Conservation (phyloP, 2,888 invertebrate genomes). For the Heliconius ethilla region DNA sequence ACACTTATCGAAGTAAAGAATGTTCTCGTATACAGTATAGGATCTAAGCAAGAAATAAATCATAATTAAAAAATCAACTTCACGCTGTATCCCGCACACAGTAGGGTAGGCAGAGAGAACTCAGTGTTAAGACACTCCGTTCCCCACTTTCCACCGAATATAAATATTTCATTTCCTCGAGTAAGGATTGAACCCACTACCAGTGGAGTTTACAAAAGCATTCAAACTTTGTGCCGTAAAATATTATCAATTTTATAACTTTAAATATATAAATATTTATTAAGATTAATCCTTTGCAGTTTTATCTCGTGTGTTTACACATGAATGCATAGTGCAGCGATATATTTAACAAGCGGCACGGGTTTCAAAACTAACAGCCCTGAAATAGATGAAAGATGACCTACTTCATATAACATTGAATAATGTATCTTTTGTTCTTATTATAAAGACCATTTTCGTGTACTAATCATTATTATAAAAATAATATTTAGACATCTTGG, state of each 20-base stretch:
- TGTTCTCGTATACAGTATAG: neutral
- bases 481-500: conserved; percentile 22
- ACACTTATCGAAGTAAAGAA: neutral
- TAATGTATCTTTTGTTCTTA: conserved; percentile 47
- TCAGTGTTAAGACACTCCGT: too few species aligned
- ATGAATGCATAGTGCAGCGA: conserved; percentile 72
- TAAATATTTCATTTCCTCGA: too few species aligned
- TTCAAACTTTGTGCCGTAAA: neutral
- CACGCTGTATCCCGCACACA: too few species aligned
- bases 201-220: too few species aligned
- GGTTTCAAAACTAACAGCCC: conserved; percentile 65
- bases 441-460: conserved; percentile 39
- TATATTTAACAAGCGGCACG: conserved; percentile 70
- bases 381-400: conserved; percentile 74
- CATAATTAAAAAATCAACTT: too few species aligned
- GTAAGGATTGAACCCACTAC: too few species aligned
- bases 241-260: neutral
- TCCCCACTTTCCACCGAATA: too few species aligned
- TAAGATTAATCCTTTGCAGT: conserved; percentile 43
- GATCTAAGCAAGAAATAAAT: neutral
- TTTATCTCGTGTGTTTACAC: conserved; percentile 52
- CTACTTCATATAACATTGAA: conserved; percentile 61
- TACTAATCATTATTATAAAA: conserved; percentile 20
- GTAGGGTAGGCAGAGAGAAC: too few species aligned
- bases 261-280: conserved; percentile 39